Percentiles rank a stretch among this genome's conserved stretches.
These are phyloP conservation scores for Sigmodon hispidus DNA, from an alignment of 2,113 vertebrate species.

Conservation along the genomic window DNA sequence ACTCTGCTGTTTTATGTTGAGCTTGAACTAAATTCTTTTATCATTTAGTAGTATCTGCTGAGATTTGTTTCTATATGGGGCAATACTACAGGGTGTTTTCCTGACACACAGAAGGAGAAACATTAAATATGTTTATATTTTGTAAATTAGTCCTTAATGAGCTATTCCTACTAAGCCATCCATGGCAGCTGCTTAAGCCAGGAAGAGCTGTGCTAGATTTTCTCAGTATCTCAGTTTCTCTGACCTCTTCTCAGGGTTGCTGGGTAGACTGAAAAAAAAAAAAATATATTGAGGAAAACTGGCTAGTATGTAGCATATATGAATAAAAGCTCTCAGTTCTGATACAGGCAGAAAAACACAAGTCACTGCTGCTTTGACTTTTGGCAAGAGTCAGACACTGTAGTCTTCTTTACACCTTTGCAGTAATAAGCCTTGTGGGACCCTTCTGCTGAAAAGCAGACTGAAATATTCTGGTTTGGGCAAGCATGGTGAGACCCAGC, in stretches of 20 bases:
- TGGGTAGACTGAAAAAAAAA: not conserved
- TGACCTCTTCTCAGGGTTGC: not conserved
- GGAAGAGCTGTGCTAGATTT: not conserved
- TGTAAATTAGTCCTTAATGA: conserved; percentile 21
- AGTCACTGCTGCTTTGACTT: not conserved
- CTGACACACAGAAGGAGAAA: conserved; percentile 34
- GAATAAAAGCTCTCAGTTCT: not conserved
- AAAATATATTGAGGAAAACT: not conserved
- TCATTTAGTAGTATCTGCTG: not conserved
- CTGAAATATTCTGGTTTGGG: not conserved
- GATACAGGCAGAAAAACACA: not conserved
- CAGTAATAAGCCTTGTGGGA: not conserved
- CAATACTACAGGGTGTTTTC: conserved; percentile 47
- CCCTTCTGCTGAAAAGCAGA: not conserved
- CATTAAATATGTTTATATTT: not conserved
- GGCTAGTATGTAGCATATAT: rapidly evolving
- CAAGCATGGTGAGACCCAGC: not conserved
- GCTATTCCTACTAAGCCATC: not conserved
- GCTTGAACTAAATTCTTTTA: conserved; percentile 47
- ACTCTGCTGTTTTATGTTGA: conserved; percentile 9
- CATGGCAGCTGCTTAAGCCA: not conserved
- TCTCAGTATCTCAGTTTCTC: not conserved
- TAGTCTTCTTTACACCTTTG: rapidly evolving
- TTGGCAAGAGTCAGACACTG: not conserved
- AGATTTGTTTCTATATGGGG: not conserved